phyloP scores from a whole-genome alignment of 1,140 invertebrate species.

The Augochlora pura region DNA sequence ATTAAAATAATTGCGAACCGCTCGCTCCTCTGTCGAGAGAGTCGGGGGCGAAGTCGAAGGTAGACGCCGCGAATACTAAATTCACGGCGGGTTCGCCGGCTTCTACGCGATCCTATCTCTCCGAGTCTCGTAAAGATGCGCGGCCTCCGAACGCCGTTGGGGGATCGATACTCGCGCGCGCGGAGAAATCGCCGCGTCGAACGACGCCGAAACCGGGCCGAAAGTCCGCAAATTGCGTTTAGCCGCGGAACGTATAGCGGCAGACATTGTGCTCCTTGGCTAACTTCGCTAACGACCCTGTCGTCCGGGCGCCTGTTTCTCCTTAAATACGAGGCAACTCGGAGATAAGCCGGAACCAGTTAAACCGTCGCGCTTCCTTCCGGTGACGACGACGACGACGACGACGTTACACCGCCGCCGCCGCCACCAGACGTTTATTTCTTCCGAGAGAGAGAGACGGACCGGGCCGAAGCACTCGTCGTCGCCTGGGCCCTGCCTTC shows the following conservation, averaged over 20 bases:
- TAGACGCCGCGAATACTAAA: not conserved
- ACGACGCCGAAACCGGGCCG: too few species aligned
- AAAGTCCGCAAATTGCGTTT: too few species aligned
- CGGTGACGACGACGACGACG: slow-evolving; percentile 3
- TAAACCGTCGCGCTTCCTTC: slow-evolving; percentile 54
- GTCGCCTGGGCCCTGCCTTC: not conserved
- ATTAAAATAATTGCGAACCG: slow-evolving; percentile 10
- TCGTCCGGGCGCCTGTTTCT: slow-evolving; percentile 53
- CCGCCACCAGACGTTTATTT: slow-evolving; percentile 56
- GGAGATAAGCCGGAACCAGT: slow-evolving; percentile 64
- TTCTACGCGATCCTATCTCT: too few species aligned
- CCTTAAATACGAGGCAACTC: slow-evolving; percentile 64
- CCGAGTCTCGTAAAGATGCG: too few species aligned
- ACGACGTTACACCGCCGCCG: too few species aligned
- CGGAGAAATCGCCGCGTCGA: too few species aligned
- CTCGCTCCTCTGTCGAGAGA: not conserved
- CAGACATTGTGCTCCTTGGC: slow-evolving; percentile 40
- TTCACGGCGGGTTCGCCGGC: too few species aligned
- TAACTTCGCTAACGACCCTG: slow-evolving; percentile 67
- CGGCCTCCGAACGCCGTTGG: too few species aligned
- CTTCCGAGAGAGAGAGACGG: not conserved
- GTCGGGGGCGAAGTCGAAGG: not conserved
- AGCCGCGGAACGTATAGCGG: not conserved
- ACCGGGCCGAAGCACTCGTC: not conserved
- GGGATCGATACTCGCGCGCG: too few species aligned